phyloP scores from a whole-genome alignment of 1,140 invertebrate genomes.

The Zaprionus gabonicus region DNA sequence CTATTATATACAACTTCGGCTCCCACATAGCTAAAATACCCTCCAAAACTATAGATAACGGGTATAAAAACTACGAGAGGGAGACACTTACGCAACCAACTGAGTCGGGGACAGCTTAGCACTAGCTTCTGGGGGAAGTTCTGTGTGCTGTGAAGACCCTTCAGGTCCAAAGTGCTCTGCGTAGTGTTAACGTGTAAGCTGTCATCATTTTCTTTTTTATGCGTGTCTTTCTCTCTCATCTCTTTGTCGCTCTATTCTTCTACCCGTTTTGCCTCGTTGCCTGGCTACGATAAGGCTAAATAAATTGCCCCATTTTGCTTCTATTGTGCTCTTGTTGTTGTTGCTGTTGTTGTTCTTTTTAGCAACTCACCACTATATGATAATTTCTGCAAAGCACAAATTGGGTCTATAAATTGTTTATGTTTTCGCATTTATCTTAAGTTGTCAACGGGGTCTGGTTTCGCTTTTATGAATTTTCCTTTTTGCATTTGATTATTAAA shows the following conservation, averaged over 20 bases:
- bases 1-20: no score
- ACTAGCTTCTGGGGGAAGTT: background rate
- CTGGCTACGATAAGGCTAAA: constrained; percentile 10
- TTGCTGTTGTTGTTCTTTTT: background rate
- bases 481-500: background rate
- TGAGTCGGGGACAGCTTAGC: background rate
- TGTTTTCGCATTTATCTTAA: background rate
- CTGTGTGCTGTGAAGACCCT: background rate
- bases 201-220: constrained; percentile 11
- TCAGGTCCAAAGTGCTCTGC: constrained; percentile 8
- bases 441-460: background rate
- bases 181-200: constrained; percentile 20
- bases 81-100: background rate
- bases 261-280: background rate
- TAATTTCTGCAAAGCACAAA: constrained; percentile 25
- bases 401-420: constrained; percentile 1
- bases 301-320: constrained; percentile 18
- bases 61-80: background rate
- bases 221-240: background rate
- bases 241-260: background rate
- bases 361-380: constrained; percentile 6
- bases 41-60: no score
- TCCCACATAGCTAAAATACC: no score
- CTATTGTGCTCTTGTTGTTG: constrained; percentile 7
- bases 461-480: background rate